Base-by-base conservation (phyloP, 2,797 vertebrate genomes). In the Capromys pilorides region DNA sequence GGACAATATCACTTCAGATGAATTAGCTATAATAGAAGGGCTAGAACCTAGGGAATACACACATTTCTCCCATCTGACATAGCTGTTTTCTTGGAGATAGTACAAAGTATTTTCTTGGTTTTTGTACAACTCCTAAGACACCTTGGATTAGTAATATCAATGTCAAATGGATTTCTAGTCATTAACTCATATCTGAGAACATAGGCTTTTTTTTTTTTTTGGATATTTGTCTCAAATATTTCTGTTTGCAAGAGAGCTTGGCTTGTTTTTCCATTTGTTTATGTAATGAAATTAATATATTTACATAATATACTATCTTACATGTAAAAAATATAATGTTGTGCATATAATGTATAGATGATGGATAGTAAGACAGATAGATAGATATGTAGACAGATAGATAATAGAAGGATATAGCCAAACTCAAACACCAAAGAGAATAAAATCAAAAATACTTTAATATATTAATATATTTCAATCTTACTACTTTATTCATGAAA, bases 401-500 rank as follows among this genome's bases (percentile, higher is more conserved):
- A n/a, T 31, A 64, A 21, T 75, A 59, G 19, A n/a, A 8, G 61
- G 33, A 69, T 45, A 45, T 11, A 62, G 21, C 24, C 5, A 93
- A 79, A 69, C 19, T 92, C 82, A 95, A 90, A 77, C 5, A 57
- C 4, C n/a, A 77, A 95, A 62, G 39, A 84, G 31, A 94, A 79
- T 66, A 28, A 71, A 92, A 87, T n/a, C 2, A 14, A 90, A 88
- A 91, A 73, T 89, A 84, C 6, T 71, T 39, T 69, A 73, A 75
- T n/a, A 64, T 71, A 80, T 54, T 90, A 88, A 78, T 79, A 36
- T 59, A 92, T 88, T 91, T 94, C 33, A 91, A 86, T 80, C 5
- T 77, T 78, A 81, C 39, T 71, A 86, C 67, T 75, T 94, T 93
- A 86, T 91, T 94, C 67, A 66, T 79, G 33, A 84, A 75, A 93